Conservation (phyloP, 2,113 vertebrate genomes). For the Oreochromis spilurus region DNA sequence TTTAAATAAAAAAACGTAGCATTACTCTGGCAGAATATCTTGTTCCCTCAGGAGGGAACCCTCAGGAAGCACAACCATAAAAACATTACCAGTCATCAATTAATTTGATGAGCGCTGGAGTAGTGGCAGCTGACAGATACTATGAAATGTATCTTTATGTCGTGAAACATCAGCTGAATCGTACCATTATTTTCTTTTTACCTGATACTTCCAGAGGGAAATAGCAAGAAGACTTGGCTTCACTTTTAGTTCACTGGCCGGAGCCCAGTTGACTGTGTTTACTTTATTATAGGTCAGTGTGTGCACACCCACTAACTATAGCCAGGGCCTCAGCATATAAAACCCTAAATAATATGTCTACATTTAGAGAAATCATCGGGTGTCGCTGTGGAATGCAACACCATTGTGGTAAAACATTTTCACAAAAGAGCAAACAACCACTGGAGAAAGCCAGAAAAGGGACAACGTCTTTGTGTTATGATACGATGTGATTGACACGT, state of each 20-base stretch:
- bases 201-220: not conserved
- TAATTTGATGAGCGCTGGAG: not conserved
- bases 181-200: not conserved
- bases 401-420: constrained; percentile 61
- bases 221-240: not conserved
- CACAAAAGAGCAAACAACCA: constrained; percentile 61
- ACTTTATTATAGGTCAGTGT: constrained; percentile 58
- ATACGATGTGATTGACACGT: not conserved
- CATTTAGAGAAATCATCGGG: constrained; percentile 70
- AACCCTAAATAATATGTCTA: constrained; percentile 70
- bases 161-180: not conserved
- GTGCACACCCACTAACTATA: constrained; percentile 64
- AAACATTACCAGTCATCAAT: not conserved
- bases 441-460: constrained; percentile 25
- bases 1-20: not conserved
- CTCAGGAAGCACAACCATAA: not conserved
- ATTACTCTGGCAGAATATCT: not conserved
- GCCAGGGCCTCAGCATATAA: constrained; percentile 50
- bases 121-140: not conserved
- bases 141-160: not conserved
- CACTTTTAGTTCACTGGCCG: not conserved
- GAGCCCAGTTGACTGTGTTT: constrained; percentile 34
- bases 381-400: constrained; percentile 66
- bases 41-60: not conserved
- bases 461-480: not conserved